A percentile compares a stretch with the other conserved stretches of the same genome.
phyloP scores from a whole-genome alignment of 2,113 vertebrate genomes.

The Nannospalax galili region DNA sequence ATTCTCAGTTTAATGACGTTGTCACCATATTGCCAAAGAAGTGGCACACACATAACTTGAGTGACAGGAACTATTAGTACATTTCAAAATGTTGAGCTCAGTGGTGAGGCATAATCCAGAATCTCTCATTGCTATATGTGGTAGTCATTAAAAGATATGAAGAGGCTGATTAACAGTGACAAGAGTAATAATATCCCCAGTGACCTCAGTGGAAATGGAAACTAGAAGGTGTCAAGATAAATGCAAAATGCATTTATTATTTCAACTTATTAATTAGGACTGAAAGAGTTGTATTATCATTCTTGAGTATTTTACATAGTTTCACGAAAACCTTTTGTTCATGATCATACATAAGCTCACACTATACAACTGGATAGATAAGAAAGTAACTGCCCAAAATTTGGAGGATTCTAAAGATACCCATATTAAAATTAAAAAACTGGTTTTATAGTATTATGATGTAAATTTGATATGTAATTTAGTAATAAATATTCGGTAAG shows the following conservation, averaged over 20 bases:
- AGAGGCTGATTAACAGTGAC: conserved; percentile 4
- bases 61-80: background rate
- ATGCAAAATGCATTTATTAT: background rate
- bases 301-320: background rate
- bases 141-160: background rate
- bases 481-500: background rate
- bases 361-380: background rate
- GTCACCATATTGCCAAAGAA: conserved; percentile 5
- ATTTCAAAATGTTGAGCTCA: conserved; percentile 47
- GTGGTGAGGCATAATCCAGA: background rate
- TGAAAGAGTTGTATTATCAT: background rate
- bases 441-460: background rate
- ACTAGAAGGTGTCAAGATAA: background rate
- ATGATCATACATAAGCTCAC: background rate
- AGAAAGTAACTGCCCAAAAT: background rate
- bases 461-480: background rate
- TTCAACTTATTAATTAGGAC: background rate
- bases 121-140: background rate
- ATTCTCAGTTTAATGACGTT: conserved; percentile 28
- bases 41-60: conserved; percentile 22
- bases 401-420: background rate
- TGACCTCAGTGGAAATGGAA: background rate
- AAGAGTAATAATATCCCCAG: background rate
- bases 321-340: background rate
- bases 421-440: background rate